phyloP scores from a whole-genome alignment of 1,140 invertebrate species.

The Drosophila nebulosa region DNA sequence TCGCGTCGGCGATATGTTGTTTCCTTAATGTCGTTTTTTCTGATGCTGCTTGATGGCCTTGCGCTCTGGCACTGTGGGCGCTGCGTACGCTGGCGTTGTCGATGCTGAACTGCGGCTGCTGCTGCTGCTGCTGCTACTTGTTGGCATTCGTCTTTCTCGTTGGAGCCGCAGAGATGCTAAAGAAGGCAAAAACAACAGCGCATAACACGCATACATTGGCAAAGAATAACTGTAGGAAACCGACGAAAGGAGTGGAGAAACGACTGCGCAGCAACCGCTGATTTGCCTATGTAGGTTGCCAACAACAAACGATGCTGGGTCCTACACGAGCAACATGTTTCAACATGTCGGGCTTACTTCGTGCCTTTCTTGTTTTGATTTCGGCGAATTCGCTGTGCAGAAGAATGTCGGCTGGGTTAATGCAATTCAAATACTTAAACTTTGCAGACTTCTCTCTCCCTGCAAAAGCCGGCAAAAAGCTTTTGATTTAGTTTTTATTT shows the following conservation, averaged over 20 bases:
- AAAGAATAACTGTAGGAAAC: neutral
- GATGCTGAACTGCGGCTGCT: constrained; percentile 41
- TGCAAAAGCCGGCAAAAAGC: neutral
- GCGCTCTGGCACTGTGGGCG: constrained; percentile 27
- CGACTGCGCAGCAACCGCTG: neutral
- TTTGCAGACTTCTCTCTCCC: neutral
- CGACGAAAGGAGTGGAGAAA: neutral
- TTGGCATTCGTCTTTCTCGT: constrained; percentile 48
- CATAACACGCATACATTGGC: neutral
- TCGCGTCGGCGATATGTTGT: neutral
- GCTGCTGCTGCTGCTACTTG: constrained; percentile 35
- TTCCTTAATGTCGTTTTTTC: neutral
- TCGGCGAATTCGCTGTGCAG: neutral
- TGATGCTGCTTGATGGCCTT: constrained; percentile 14
- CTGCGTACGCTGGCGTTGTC: constrained; percentile 57
- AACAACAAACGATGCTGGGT: neutral
- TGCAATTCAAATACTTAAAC: neutral
- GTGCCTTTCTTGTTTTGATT: neutral
- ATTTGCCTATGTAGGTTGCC: neutral
- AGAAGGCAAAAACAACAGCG: neutral
- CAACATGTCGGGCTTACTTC: neutral
- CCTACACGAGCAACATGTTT: neutral
- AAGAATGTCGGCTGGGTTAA: neutral
- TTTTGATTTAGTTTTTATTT: neutral
- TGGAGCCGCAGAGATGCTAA: neutral